Evolutionary conservation across 2,888 invertebrate species (phyloP), one percentile per base, ranked within the genome.

Genomic region (Polyommatus icarus): DNA sequence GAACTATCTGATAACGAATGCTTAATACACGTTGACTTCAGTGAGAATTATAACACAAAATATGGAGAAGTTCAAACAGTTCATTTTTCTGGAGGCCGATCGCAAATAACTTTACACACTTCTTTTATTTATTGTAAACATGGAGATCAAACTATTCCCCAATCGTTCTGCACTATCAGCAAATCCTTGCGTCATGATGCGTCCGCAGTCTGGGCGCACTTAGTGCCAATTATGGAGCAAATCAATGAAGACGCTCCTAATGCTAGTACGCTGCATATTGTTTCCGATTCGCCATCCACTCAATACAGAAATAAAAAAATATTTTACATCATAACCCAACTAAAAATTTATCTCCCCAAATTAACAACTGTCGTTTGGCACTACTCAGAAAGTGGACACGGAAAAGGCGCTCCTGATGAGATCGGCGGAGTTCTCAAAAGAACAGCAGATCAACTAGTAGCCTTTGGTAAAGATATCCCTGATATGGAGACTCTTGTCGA

Each of bases 21-120:
- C n/a, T 18, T 59, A 18, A 18, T 59, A 18, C 76, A 76, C 76
- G 29, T 76, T 29, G 76, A 76, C 32, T 57, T 76, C 32, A 57
- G 57, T 54, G 76, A 59, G 32, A 76, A 76, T 8, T 76, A 76
- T 32, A 57, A 29, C 59, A 54, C 57, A 15, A 57, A 57, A n/a
- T 76, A 76, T n/a, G 32, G 54, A 18, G 15, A 76, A 76, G 32
- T 76, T n/a, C 76, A 76, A 32, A 10, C 76, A 15, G 54, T 76
- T 18, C 57, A 76, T 76, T 76, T 76, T 18, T 24, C 29, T 76
- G 57, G 54, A 18, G 29, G 76, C 32, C 24, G 57, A 32, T 32
- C 18, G 12, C 76, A 76, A 76, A 5, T 76, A 15, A n/a, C 76
- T n/a, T 36, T 76, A 59, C 76, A 76, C 76, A 76, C 76, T 59